Evolutionary conservation across 2,113 vertebrate species (phyloP).

Genomic region (Oncorhynchus kisutch): DNA sequence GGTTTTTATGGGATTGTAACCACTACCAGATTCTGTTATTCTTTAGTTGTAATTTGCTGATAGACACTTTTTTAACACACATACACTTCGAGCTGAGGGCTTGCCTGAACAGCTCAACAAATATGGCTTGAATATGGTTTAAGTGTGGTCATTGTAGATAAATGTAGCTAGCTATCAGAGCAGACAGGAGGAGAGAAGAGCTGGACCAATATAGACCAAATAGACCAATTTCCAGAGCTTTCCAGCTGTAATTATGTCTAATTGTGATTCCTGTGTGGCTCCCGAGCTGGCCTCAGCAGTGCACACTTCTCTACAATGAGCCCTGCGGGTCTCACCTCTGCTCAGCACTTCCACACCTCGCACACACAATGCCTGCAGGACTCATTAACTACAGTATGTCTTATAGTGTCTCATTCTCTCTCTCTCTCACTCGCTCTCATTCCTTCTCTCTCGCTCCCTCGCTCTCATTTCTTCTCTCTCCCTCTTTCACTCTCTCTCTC

Average conservation of each 20-base stretch:
- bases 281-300: conserved; percentile 57
- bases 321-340: conserved; percentile 65
- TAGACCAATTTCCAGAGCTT: conserved; percentile 57
- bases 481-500: too few species aligned
- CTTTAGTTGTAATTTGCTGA: background rate
- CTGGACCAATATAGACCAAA: conserved; percentile 65
- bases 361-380: background rate
- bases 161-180: conserved; percentile 61
- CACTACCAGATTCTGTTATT: background rate
- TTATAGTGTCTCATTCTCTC: too few species aligned
- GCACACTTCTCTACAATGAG: conserved; percentile 60
- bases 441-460: too few species aligned
- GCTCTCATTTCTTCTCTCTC: background rate
- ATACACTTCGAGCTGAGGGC: too few species aligned
- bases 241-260: conserved; percentile 68
- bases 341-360: conserved; percentile 63
- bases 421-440: too few species aligned
- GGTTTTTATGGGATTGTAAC: background rate
- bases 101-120: too few species aligned
- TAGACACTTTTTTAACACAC: background rate
- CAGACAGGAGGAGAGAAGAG: conserved; percentile 44
- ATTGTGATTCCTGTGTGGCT: conserved; percentile 61
- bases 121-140: background rate
- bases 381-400: too few species aligned
- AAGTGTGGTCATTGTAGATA: conserved; percentile 11